phyloP scores from a whole-genome alignment of 1,140 invertebrate genomes.

The Lordiphosa collinella region DNA sequence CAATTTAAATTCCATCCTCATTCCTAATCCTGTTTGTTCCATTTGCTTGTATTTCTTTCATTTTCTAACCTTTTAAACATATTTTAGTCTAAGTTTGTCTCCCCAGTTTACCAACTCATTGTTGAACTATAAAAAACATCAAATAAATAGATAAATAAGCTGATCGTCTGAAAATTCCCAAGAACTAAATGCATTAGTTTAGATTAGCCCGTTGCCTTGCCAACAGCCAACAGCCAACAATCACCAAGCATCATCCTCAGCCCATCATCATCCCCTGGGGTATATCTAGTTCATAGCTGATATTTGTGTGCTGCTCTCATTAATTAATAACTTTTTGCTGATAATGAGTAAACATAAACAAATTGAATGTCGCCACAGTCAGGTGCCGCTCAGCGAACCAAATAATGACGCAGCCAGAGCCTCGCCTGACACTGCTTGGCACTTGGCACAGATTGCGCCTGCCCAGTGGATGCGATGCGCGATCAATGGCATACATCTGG shows the following conservation, averaged over 20 bases:
- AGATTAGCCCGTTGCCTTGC: no score
- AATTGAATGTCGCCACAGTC: conserved; percentile 8
- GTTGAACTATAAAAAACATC: no score
- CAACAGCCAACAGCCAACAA: background rate
- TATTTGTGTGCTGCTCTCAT: conserved; percentile 6
- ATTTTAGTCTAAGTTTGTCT: no score
- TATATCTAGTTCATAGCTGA: conserved; percentile 22
- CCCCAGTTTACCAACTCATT: no score
- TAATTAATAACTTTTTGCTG: conserved; percentile 35
- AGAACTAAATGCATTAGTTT: no score
- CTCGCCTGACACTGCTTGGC: conserved; percentile 62
- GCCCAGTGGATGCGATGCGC: background rate
- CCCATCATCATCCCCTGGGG: conserved; percentile 12
- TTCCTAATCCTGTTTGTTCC: no score
- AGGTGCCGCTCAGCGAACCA: conserved; percentile 32
- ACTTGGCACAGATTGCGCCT: conserved; percentile 15
- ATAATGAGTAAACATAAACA: conserved; percentile 33
- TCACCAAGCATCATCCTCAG: no score
- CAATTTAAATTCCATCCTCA: no score
- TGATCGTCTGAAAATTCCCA: no score
- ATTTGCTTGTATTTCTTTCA: no score
- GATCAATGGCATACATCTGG: conserved; percentile 47
- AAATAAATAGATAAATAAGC: no score
- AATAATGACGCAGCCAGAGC: conserved; percentile 11
- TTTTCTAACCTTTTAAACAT: no score